Evolutionary conservation across 2,888 invertebrate genomes (phyloP), one percentile per base, ranked within the genome.

Genomic region (Brachylomia viminalis): DNA sequence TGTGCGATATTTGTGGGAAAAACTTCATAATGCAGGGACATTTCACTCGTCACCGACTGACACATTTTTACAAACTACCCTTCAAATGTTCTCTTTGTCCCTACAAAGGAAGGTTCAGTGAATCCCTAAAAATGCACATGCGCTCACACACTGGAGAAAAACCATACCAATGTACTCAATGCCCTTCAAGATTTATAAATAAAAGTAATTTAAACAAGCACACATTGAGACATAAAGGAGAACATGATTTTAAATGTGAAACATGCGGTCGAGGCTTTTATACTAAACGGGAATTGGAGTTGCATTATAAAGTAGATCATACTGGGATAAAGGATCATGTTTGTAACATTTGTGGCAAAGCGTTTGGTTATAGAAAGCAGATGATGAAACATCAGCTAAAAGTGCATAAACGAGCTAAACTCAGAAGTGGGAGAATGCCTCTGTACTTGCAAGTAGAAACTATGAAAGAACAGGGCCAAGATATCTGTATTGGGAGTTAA

Each of bases 1-100:
- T 96, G 76, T 96, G 96, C 90, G 96, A 96, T 86, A 91, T 96
- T 52, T 96, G 96, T 85, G 96, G 96, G 0, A 96, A 95, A 79
- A 91, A 92, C 59, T 95, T 95, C 81, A 79, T 87, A 59, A 82
- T 92, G 7, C 92, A 92, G 61, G 92, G 92, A 0, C 92, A 92
- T 4, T 95, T 96, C 54, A 87, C 90, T 7, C 90, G 95, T 1
- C 96, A 96, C 68, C 85, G 94, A n/a, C 72, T 93, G 8, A 95
- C 93, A 56, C 96, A 96, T 87, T 95, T 94, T 80, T 92, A 92
- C 67, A 89, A 93, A 56, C 87, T 95, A 13, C 95, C 95, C 15
- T 95, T 92, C 69, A 91, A 95, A 88, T 96, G 96, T 89, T 80
- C 92, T 3, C 74, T 93, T 3, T 96, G 96, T 82, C 96, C 96